These are phyloP conservation scores for Papilio glaucus DNA, from an alignment of 1,140 invertebrate genomes.

Conservation along the genomic window DNA sequence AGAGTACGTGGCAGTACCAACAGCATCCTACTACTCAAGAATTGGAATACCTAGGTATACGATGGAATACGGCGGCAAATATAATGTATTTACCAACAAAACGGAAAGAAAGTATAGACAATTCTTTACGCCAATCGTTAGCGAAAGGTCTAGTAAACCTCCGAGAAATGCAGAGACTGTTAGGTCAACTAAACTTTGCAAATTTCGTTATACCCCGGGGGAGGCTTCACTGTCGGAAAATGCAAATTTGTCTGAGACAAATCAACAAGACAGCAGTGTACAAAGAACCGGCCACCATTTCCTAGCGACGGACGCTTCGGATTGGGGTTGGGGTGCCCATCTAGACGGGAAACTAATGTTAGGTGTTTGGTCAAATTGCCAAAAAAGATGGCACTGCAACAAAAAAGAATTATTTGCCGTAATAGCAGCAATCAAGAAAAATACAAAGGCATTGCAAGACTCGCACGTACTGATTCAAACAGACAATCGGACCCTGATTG, in stretches of 20 bases:
- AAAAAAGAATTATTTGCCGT: constrained; percentile 61
- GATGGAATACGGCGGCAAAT: constrained; percentile 48
- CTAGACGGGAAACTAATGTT: no score
- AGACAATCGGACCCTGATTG: constrained; percentile 46
- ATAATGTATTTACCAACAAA: constrained; percentile 16
- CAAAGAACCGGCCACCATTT: constrained; percentile 47
- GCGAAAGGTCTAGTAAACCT: not conserved
- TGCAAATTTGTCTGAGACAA: constrained; percentile 44
- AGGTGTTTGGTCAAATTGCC: constrained; percentile 38
- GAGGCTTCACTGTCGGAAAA: constrained; percentile 52
- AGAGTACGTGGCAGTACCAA: no score
- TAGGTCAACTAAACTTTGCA: constrained; percentile 68
- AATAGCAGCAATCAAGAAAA: constrained; percentile 42
- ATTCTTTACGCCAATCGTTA: not conserved
- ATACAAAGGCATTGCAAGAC: constrained; percentile 8
- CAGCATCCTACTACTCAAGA: constrained; percentile 46
- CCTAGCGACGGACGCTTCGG: constrained; percentile 57
- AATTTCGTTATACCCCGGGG: constrained; percentile 82
- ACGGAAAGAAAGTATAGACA: constrained; percentile 9
- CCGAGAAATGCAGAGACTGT: not conserved
- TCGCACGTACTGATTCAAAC: constrained; percentile 44
- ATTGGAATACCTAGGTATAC: constrained; percentile 49
- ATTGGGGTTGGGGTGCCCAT: constrained; percentile 48
- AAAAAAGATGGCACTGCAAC: constrained; percentile 60
- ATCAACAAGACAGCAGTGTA: constrained; percentile 51